phyloP scores from a whole-genome alignment of 2,888 invertebrate genomes.

The Drosophila kambysellisi region DNA sequence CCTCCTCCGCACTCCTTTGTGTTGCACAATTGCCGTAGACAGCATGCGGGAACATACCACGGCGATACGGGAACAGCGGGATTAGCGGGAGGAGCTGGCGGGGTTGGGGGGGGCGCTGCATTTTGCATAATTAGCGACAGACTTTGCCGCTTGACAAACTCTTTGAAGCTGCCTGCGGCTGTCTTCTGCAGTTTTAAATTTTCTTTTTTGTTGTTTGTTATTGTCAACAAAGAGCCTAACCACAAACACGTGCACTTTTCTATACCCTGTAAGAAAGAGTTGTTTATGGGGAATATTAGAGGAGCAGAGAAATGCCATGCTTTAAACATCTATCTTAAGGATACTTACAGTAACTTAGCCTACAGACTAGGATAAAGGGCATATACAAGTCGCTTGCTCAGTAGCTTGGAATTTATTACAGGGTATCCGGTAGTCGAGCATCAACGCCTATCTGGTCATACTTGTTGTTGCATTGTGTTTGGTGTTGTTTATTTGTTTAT shows the following conservation, averaged over 20 bases:
- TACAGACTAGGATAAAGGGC: no score
- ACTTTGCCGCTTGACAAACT: conserved; percentile 80
- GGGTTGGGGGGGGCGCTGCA: background rate
- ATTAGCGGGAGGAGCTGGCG: background rate
- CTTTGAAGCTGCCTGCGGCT: conserved; percentile 71
- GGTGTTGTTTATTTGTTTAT: conserved; percentile 69
- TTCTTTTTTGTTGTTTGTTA: background rate
- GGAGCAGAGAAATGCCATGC: background rate
- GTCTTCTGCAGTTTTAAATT: conserved; percentile 28
- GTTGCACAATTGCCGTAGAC: conserved; percentile 69
- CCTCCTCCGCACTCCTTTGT: conserved; percentile 61
- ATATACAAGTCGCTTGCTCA: no score
- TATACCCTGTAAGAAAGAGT: conserved; percentile 11
- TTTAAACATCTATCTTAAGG: background rate
- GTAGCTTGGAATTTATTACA: background rate
- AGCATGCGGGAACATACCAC: conserved; percentile 63
- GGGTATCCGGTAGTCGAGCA: conserved; percentile 3
- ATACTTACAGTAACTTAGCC: background rate
- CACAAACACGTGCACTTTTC: conserved; percentile 69
- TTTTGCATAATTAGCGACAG: conserved; percentile 79
- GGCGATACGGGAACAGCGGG: conserved; percentile 1
- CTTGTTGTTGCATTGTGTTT: conserved; percentile 47
- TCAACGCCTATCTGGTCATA: background rate
- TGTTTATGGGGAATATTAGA: background rate
- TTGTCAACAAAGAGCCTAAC: conserved; percentile 37